Evolutionary conservation across 2,888 invertebrate species (phyloP).

Genomic region (Melipona bicolor): DNA sequence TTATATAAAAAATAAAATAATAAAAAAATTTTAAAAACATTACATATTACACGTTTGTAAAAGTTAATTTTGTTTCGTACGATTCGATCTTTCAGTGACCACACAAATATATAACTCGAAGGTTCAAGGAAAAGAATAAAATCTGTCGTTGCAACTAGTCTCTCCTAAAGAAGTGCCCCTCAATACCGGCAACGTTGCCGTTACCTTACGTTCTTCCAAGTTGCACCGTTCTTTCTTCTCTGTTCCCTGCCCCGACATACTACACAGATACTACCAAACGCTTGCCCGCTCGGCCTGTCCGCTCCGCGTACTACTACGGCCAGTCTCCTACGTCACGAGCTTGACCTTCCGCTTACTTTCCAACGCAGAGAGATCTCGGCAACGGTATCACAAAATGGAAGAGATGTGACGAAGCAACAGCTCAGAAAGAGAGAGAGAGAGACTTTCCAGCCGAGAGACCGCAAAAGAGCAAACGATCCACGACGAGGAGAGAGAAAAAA

Average conservation of each 20-base stretch:
- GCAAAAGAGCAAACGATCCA: not conserved
- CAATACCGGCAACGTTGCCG: not conserved
- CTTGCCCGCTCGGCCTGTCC: not conserved
- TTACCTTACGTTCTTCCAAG: conserved; percentile 8
- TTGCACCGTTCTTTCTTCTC: not conserved
- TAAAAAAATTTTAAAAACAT: no score
- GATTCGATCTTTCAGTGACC: no score
- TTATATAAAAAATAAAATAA: no score
- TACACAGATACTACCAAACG: not conserved
- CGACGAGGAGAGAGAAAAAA: no score
- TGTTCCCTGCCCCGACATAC: not conserved
- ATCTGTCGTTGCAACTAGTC: no score
- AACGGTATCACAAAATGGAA: not conserved
- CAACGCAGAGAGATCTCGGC: conserved; percentile 3
- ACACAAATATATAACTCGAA: no score
- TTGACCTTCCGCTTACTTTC: conserved; percentile 38
- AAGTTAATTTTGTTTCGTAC: no score
- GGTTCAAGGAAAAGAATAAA: no score
- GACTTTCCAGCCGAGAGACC: not conserved
- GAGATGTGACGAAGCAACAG: not conserved
- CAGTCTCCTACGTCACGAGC: conserved; percentile 32
- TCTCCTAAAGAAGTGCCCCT: not conserved
- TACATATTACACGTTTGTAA: no score
- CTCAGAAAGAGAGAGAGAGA: not conserved
- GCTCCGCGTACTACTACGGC: conserved; percentile 17